Percentiles rank a stretch among this genome's conserved stretches.
These are phyloP conservation scores for Penaeus chinensis DNA, from an alignment of 1,140 invertebrate genomes.

Conservation along the genomic window DNA sequence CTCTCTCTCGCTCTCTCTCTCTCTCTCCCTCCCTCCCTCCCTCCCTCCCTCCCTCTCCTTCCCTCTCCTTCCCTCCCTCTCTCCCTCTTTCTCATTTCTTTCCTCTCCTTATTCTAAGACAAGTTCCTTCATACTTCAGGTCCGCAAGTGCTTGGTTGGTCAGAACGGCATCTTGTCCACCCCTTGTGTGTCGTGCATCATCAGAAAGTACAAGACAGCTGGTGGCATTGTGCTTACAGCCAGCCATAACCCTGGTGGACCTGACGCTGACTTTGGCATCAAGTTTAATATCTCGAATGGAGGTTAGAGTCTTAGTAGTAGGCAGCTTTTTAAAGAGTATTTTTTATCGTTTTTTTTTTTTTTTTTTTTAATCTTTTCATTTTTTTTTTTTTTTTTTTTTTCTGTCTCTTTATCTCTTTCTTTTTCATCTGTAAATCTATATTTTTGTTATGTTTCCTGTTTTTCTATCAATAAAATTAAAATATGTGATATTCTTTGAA, in stretches of 20 bases:
- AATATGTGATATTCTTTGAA: not conserved
- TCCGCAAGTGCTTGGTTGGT: conserved; percentile 86
- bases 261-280: conserved; percentile 95
- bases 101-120: not conserved
- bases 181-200: conserved; percentile 93
- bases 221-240: conserved; percentile 98
- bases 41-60: conserved; percentile 15
- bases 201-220: conserved; percentile 85
- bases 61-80: not conserved
- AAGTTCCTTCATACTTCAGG: conserved; percentile 71
- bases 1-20: conserved; percentile 1
- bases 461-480: not conserved
- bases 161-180: conserved; percentile 96
- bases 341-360: conserved; percentile 2
- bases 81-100: not conserved
- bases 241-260: conserved; percentile 98
- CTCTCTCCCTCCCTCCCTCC: conserved; percentile 20
- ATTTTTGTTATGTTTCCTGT: not conserved
- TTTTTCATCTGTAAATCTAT: not conserved
- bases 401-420: too few species aligned
- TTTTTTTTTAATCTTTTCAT: conserved; percentile 21
- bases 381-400: too few species aligned
- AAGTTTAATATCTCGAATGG: conserved; percentile 98
- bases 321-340: not conserved
- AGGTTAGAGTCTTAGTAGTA: conserved; percentile 69